These are phyloP conservation scores for Corydoras maculifer DNA, from an alignment of 2,113 vertebrate genomes.

Conservation along the genomic window DNA sequence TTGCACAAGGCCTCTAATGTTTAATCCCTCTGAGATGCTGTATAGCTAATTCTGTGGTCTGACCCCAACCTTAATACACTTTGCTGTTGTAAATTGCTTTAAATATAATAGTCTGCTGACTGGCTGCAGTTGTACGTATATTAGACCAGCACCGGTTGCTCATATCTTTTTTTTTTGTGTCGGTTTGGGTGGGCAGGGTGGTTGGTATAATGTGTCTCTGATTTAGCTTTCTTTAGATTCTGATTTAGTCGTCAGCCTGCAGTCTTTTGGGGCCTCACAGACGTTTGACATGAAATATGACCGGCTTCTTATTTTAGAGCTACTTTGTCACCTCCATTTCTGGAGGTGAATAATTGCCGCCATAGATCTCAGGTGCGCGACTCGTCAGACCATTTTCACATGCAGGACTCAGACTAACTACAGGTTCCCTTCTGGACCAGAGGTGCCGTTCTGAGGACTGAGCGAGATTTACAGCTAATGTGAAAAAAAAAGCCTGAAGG, in stretches of 20 bases:
- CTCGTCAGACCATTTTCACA: constrained; percentile 9
- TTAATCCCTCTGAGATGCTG: no score
- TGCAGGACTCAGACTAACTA: constrained; percentile 16
- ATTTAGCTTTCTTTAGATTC: not conserved
- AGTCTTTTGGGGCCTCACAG: constrained; percentile 14
- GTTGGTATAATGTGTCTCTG: no score
- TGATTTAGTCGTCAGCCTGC: not conserved
- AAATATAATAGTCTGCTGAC: no score
- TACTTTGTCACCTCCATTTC: constrained; percentile 32
- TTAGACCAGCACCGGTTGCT: no score
- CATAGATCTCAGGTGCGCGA: constrained; percentile 25
- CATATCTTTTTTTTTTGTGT: no score
- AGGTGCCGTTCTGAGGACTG: not conserved
- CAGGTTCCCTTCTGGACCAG: constrained; percentile 22
- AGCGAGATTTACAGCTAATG: constrained; percentile 8
- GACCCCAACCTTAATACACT: no score
- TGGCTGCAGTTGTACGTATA: no score
- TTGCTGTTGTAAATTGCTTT: no score
- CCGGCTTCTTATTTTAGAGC: constrained; percentile 37
- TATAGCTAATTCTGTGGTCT: no score
- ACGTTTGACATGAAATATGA: constrained; percentile 28
- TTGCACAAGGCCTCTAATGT: no score
- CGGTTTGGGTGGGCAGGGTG: no score
- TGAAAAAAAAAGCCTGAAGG: constrained; percentile 2
- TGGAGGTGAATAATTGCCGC: constrained; percentile 27